phyloP scores from a whole-genome alignment of 2,113 vertebrate genomes.

The Pholis gunnellus region DNA sequence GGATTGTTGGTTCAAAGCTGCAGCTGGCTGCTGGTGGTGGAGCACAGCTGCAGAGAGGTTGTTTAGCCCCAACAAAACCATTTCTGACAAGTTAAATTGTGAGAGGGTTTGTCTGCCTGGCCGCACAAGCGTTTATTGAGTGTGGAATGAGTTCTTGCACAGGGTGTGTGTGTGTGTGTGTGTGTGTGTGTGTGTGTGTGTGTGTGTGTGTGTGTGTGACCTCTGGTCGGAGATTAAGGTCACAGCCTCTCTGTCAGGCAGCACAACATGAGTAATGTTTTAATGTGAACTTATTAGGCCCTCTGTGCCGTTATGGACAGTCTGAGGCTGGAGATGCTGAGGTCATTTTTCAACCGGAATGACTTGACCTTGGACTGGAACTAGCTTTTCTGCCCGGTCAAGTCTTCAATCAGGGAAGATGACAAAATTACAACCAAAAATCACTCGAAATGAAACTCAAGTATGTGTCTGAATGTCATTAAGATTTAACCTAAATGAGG shows the following conservation, averaged over 20 bases:
- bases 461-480: background rate
- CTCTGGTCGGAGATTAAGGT: conserved; percentile 71
- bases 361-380: conserved; percentile 51
- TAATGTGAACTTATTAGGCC: conserved; percentile 58
- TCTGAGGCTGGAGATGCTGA: conserved; percentile 36
- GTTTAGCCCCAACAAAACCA: conserved; percentile 61
- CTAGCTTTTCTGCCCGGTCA: conserved; percentile 21
- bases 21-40: conserved; percentile 37
- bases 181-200: conserved; percentile 37
- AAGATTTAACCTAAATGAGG: background rate
- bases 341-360: conserved; percentile 32
- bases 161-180: conserved; percentile 38
- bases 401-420: background rate
- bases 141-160: conserved; percentile 60
- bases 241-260: conserved; percentile 52
- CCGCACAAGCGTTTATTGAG: conserved; percentile 63
- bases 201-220: conserved; percentile 49
- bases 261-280: conserved; percentile 70
- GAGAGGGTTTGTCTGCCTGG: conserved; percentile 61
- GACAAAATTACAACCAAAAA: conserved; percentile 11
- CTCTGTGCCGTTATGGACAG: conserved; percentile 34
- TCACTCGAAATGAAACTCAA: background rate
- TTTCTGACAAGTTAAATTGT: conserved; percentile 70
- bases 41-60: conserved; percentile 52
- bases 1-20: conserved; percentile 50